These are phyloP conservation scores for Corythornis vintsioides DNA, from an alignment of 2,113 vertebrate genomes.

Conservation along the genomic window DNA sequence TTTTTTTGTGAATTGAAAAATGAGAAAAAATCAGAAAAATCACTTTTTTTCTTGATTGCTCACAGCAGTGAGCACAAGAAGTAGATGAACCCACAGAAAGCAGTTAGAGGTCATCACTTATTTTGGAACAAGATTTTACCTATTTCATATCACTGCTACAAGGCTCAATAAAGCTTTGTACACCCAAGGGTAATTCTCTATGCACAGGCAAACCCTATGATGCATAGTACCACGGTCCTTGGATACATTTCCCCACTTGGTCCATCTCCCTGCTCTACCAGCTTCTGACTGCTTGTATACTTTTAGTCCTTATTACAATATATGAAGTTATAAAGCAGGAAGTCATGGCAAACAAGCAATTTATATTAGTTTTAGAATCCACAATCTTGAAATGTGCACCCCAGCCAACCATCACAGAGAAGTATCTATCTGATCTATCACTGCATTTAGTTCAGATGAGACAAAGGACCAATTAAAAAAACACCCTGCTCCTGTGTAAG, in stretches of 20 bases:
- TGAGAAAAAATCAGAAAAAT: not conserved
- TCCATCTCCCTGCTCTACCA: not conserved
- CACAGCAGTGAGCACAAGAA: not conserved
- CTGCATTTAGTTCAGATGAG: not conserved
- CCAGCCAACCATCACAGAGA: not conserved
- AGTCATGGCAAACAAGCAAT: not conserved
- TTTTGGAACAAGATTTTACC: not conserved
- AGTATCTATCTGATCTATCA: not conserved
- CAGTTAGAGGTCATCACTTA: not conserved
- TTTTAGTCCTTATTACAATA: not conserved
- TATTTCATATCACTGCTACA: not conserved
- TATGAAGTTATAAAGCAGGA: not conserved
- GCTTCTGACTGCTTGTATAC: not conserved
- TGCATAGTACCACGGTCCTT: not conserved
- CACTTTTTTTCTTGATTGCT: not conserved
- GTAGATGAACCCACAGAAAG: not conserved
- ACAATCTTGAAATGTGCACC: not conserved
- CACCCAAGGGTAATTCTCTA: not conserved
- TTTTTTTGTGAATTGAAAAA: not conserved
- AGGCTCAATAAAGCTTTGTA: not conserved
- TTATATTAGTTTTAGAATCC: not conserved
- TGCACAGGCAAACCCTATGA: not conserved
- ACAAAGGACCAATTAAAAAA: not conserved
- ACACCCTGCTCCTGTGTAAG: not conserved
- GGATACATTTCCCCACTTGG: not conserved